Evolutionary conservation across 2,113 vertebrate species (phyloP).

Genomic region (Girardinichthys multiradiatus): DNA sequence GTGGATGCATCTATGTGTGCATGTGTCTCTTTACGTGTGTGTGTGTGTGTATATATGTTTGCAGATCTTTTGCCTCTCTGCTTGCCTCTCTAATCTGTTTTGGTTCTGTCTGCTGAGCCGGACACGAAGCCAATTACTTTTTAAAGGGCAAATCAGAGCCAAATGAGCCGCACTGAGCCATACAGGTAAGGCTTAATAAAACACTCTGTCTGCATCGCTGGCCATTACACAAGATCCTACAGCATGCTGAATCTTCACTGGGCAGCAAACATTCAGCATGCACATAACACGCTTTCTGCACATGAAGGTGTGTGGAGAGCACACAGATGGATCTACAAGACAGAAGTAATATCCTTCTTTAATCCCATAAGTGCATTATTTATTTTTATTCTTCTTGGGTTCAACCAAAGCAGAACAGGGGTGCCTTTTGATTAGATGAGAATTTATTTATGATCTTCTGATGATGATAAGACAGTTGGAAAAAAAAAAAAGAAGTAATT

Average conservation of each 20-base stretch:
- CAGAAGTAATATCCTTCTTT: neutral
- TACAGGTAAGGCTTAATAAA: slow-evolving; percentile 66
- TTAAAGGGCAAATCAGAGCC: slow-evolving; percentile 78
- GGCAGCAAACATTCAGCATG: slow-evolving; percentile 5
- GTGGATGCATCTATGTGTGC: slow-evolving; percentile 5
- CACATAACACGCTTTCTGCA: neutral
- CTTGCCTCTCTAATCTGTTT: slow-evolving; percentile 75
- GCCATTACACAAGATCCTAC: slow-evolving; percentile 29
- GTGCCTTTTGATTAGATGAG: neutral
- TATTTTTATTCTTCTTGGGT: slow-evolving; percentile 13
- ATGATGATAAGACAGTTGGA: neutral
- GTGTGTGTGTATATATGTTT: slow-evolving; percentile 44
- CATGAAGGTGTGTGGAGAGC: neutral
- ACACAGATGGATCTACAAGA: slow-evolving; percentile 2
- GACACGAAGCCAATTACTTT: slow-evolving; percentile 80
- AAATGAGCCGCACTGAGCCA: slow-evolving; percentile 70
- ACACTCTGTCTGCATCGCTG: slow-evolving; percentile 58
- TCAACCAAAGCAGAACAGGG: neutral
- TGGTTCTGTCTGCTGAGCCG: slow-evolving; percentile 78
- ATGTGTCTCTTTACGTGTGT: slow-evolving; percentile 8
- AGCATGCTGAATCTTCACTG: slow-evolving; percentile 10
- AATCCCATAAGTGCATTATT: slow-evolving; percentile 3
- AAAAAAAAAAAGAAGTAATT: too few relatives aligned
- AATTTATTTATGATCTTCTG: neutral
- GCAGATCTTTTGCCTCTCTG: slow-evolving; percentile 53